Base-by-base conservation (phyloP, 2,797 vertebrate species). In the Rousettus madagascariensis region DNA sequence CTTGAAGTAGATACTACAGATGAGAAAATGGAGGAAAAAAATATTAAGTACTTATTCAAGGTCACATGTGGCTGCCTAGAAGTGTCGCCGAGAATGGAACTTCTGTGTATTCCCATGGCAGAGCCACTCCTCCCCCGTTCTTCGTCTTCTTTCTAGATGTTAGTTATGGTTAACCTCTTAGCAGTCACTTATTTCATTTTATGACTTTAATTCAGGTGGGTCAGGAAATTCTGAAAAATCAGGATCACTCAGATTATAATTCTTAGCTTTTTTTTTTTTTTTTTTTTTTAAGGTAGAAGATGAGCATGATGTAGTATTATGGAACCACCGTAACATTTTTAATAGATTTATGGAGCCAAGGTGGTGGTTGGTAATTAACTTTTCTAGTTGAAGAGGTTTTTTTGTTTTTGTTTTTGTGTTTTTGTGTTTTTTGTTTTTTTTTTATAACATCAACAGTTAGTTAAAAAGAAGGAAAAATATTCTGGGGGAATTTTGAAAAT, bases 21-120 rank as follows among this genome's bases (percentile, higher is more conserved):
- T 92, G 19, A 95, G 59, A 53, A 90, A 94, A 77, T 75, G n/a
- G 88, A 83, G 41, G 55, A 61, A 75, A n/a, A n/a, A 75, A 71
- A 51, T 41, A 41, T 65, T 77, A 69, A 38, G 26, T 24, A 15
- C 43, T 75, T 75, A 15, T 17, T 78, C 13, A 90, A n/a, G 51
- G 57, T 53, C 46, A 8, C 24, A 0, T n/a, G 19, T 71, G 41
- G 26, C 33, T 65, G 19, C 22, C 86, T 94, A 71, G 80, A 91
- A 91, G 19, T 65, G 26, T n/a, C 28, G 66, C 51, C 82, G 82
- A 92, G 20, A 71, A 38, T 33, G 46, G 17, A 79, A 46, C 15
- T 33, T 49, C 17, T 63, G 2, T 91, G 16, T 71, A n/a, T 74
- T 93, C 30, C 57, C 33, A 53, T 26, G 36, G 16, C 55, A 69